phyloP scores from a whole-genome alignment of 2,888 invertebrate species.

The Pammene aurita region DNA sequence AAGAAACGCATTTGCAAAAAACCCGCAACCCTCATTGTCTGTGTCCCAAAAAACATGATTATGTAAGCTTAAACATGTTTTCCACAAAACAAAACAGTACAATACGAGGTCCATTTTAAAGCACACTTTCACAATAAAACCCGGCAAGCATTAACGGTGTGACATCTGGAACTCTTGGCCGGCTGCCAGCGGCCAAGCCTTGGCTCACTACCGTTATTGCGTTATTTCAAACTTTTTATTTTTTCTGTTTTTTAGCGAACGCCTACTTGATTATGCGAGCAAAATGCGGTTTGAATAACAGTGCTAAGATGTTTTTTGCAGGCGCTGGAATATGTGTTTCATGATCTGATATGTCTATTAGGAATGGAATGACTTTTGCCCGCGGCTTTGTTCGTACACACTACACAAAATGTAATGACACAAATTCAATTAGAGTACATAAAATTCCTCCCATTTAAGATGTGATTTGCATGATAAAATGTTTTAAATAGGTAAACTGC shows the following conservation, averaged over 20 bases:
- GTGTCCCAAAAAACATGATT: constrained; percentile 20
- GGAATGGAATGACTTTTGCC: too few species aligned
- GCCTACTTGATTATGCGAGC: constrained; percentile 34
- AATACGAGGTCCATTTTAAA: constrained; percentile 18
- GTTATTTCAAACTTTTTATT: constrained; percentile 9
- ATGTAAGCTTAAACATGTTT: constrained; percentile 10
- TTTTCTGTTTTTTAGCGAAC: constrained; percentile 12
- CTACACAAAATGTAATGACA: too few species aligned
- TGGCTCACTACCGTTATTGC: constrained; percentile 26
- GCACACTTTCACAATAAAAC: constrained; percentile 31
- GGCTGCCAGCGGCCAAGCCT: constrained; percentile 29
- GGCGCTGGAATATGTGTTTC: background rate
- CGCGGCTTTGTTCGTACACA: too few species aligned
- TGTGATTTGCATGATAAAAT: too few species aligned
- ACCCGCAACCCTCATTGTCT: constrained; percentile 1
- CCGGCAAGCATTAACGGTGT: constrained; percentile 21
- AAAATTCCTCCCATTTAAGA: too few species aligned
- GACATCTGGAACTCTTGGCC: constrained; percentile 28
- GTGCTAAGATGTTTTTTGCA: constrained; percentile 5
- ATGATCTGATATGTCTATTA: too few species aligned
- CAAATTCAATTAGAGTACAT: too few species aligned
- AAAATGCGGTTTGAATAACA: constrained; percentile 9
- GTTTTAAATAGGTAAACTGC: too few species aligned
- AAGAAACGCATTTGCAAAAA: background rate
- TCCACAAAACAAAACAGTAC: constrained; percentile 1